Percentiles rank a stretch among this genome's conserved stretches.
Conservation (phyloP, 2,113 vertebrate species). For the Pterocles burchelli region DNA sequence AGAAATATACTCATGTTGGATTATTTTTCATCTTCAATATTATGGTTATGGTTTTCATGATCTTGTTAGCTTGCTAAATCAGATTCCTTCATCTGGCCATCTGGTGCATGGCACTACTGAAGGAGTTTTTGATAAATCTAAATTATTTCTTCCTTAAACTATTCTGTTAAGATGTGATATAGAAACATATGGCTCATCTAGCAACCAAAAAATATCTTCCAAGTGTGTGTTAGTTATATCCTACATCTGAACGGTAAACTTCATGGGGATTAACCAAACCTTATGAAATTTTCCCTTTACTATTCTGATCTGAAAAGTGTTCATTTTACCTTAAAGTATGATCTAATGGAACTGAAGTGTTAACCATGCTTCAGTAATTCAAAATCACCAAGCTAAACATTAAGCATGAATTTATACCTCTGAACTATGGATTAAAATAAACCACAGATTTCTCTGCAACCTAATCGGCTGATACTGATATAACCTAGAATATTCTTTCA, state of each 20-base stretch:
- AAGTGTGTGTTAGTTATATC: neutral
- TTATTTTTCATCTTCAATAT: conserved; percentile 40
- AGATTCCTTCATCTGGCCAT: conserved; percentile 48
- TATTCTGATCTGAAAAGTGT: conserved; percentile 1
- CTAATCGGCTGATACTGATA: conserved; percentile 71
- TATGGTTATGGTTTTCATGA: conserved; percentile 17
- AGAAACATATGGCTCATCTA: neutral
- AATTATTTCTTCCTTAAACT: conserved; percentile 27
- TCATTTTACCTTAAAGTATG: conserved; percentile 23
- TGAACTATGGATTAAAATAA: conserved; percentile 73
- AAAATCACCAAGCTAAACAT: conserved; percentile 36
- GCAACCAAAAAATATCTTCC: neutral
- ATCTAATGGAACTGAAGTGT: conserved; percentile 45
- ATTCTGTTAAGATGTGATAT: neutral
- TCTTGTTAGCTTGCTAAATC: conserved; percentile 50
- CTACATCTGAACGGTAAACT: neutral
- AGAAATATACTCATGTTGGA: neutral
- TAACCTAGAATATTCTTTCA: conserved; percentile 75
- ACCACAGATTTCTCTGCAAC: conserved; percentile 63
- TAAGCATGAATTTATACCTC: conserved; percentile 50
- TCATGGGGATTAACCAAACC: neutral
- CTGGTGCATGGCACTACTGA: conserved; percentile 31
- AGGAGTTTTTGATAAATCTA: conserved; percentile 29
- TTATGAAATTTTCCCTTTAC: neutral
- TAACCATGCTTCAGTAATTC: conserved; percentile 30